Evolutionary conservation across 2,888 invertebrate species (phyloP).

Genomic region (Acanthosepion pharaonis): DNA sequence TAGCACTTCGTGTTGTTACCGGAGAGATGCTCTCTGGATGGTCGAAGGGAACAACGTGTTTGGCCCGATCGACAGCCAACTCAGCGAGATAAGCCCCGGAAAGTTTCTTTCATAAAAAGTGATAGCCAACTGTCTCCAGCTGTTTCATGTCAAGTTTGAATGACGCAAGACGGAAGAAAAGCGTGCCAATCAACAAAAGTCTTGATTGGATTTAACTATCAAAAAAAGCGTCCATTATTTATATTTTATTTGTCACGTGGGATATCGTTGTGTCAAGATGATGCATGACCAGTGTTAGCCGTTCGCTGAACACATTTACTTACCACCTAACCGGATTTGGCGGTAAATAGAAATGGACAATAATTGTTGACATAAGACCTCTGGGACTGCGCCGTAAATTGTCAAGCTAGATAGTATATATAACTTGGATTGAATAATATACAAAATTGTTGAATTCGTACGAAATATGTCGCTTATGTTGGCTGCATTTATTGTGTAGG

Average conservation of each 20-base stretch:
- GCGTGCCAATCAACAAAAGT: not conserved
- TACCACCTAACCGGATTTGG: not conserved
- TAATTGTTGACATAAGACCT: not conserved
- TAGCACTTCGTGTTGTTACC: not conserved
- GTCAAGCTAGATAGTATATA: not conserved
- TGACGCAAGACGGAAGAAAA: not conserved
- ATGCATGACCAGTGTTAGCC: not conserved
- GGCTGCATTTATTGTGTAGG: not conserved
- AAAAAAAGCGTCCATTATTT: not conserved
- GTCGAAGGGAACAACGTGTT: not conserved
- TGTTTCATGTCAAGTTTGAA: not conserved
- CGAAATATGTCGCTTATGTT: not conserved
- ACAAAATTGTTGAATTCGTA: not conserved
- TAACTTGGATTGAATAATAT: not conserved
- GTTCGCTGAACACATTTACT: not conserved
- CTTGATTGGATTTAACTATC: not conserved
- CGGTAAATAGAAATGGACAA: not conserved
- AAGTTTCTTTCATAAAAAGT: not conserved
- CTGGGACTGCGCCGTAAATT: not conserved
- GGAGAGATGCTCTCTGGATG: not conserved
- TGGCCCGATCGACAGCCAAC: not conserved
- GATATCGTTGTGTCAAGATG: conserved; percentile 17
- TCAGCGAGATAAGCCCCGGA: not conserved
- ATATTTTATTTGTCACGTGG: not conserved
- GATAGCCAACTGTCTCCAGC: not conserved